Percentiles rank a stretch among this genome's conserved stretches.
Conservation (phyloP, 2,888 invertebrate genomes). For the Apocheima hispidaria region DNA sequence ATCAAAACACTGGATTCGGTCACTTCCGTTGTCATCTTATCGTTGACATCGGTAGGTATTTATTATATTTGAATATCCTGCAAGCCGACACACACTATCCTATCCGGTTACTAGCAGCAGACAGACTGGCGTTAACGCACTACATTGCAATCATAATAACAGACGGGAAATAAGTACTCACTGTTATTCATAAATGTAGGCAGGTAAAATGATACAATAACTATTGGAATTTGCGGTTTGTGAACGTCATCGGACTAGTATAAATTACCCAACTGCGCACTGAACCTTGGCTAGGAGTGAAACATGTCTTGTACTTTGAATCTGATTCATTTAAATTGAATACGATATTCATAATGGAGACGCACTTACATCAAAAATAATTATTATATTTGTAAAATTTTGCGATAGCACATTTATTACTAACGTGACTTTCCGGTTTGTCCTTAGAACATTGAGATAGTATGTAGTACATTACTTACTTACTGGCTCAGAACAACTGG, state of each 20-base stretch:
- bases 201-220: constrained; percentile 56
- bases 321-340: neutral
- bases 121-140: constrained; percentile 52
- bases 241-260: constrained; percentile 61
- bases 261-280: constrained; percentile 54
- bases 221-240: constrained; percentile 69
- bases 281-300: neutral
- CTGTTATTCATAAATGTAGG: constrained; percentile 62
- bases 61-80: constrained; percentile 28
- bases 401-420: too few relatives aligned
- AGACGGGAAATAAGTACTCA: constrained; percentile 69
- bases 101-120: constrained; percentile 42
- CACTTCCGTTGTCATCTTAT: constrained; percentile 58
- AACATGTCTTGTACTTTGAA: neutral
- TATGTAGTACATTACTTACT: too few relatives aligned
- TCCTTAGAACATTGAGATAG: too few relatives aligned
- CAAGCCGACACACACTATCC: constrained; percentile 34
- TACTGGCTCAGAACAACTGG: too few relatives aligned
- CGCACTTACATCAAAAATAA: too few relatives aligned
- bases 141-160: constrained; percentile 43
- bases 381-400: too few relatives aligned
- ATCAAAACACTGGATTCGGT: constrained; percentile 41
- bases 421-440: too few relatives aligned
- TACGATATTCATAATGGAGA: too few relatives aligned
- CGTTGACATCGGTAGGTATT: constrained; percentile 50